Percentiles rank a stretch among this genome's conserved stretches.
phyloP scores from a whole-genome alignment of 2,888 invertebrate genomes.

The Xanthia togata region DNA sequence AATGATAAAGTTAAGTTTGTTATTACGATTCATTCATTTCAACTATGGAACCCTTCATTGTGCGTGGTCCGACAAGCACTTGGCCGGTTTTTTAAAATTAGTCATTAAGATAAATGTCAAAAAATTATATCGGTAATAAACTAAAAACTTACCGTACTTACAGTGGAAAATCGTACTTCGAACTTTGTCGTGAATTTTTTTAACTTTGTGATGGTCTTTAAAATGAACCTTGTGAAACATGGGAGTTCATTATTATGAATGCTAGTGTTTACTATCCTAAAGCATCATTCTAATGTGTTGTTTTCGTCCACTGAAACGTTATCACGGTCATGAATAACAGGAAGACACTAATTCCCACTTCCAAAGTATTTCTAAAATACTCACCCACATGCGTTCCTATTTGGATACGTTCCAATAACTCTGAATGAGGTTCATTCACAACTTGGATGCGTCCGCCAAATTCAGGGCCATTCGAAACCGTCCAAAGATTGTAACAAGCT shows the following conservation, averaged over 20 bases:
- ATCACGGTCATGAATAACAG: slow-evolving; percentile 48
- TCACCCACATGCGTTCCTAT: slow-evolving; percentile 57
- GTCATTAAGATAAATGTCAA: neutral
- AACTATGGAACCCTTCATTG: too few species aligned
- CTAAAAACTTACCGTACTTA: neutral
- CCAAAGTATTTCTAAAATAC: slow-evolving; percentile 53
- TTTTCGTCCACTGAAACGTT: slow-evolving; percentile 29
- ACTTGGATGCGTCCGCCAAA: slow-evolving; percentile 49
- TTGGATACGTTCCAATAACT: slow-evolving; percentile 64
- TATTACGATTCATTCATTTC: too few species aligned
- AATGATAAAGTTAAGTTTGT: too few species aligned
- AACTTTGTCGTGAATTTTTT: neutral
- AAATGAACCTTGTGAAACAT: neutral
- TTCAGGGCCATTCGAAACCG: slow-evolving; percentile 42
- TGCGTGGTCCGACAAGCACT: too few species aligned
- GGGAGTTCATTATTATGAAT: neutral
- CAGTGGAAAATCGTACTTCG: neutral
- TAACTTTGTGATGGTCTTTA: neutral
- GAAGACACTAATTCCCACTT: slow-evolving; percentile 39
- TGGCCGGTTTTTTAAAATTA: neutral
- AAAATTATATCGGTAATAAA: too few species aligned
- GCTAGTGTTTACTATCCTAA: neutral
- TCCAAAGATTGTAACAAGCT: slow-evolving; percentile 45
- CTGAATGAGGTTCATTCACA: slow-evolving; percentile 59
- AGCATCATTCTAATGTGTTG: slow-evolving; percentile 3